phyloP scores from a whole-genome alignment of 2,888 invertebrate genomes.

The Pterostichus niger region DNA sequence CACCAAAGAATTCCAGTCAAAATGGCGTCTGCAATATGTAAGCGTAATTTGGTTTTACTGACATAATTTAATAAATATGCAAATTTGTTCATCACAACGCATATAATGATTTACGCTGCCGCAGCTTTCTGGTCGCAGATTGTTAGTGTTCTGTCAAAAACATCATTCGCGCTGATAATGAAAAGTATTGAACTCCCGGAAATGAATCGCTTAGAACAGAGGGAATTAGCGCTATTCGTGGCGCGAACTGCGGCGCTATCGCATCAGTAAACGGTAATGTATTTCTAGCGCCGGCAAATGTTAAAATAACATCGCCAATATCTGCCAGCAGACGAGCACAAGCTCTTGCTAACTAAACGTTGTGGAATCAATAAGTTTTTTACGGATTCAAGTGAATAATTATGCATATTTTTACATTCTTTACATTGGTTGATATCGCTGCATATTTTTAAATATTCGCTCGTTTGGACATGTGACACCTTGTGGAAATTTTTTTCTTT shows the following conservation, averaged over 20 bases:
- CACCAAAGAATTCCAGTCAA: constrained; percentile 31
- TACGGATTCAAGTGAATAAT: background rate
- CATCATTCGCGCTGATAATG: constrained; percentile 39
- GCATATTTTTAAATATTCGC: too few relatives aligned
- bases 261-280: constrained; percentile 32
- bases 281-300: constrained; percentile 37
- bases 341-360: background rate
- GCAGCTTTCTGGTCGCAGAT: constrained; percentile 11
- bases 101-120: constrained; percentile 1
- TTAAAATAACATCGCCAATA: background rate
- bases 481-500: too few relatives aligned
- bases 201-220: constrained; percentile 38
- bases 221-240: constrained; percentile 29
- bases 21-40: constrained; percentile 31
- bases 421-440: too few relatives aligned
- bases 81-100: constrained; percentile 21
- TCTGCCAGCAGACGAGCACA: background rate
- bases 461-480: too few relatives aligned
- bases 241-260: constrained; percentile 15
- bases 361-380: constrained; percentile 37
- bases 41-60: constrained; percentile 22
- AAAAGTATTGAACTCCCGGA: constrained; percentile 47
- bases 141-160: constrained; percentile 42
- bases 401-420: constrained; percentile 5
- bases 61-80: constrained; percentile 36